A percentile compares a stretch with the other conserved stretches of the same genome.
phyloP scores from a whole-genome alignment of 2,888 invertebrate genomes.

The Pogonocherus hispidulus region DNA sequence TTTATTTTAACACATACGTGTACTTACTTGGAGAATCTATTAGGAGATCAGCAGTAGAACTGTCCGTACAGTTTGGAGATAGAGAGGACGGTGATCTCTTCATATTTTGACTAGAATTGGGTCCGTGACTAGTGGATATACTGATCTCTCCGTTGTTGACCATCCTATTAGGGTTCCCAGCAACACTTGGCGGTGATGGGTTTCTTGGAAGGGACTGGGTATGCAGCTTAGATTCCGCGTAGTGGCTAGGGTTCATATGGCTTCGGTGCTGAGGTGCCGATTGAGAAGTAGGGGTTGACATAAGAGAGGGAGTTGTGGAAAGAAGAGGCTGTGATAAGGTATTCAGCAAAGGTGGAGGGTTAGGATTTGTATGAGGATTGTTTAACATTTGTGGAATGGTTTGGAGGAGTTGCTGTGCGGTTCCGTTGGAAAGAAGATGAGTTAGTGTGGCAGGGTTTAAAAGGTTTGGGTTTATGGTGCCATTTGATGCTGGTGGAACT shows the following conservation, averaged over 20 bases:
- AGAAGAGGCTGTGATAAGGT: constrained; percentile 62
- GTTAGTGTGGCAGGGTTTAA: constrained; percentile 78
- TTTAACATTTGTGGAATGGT: constrained; percentile 78
- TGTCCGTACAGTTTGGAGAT: constrained; percentile 76
- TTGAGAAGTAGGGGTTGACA: constrained; percentile 46
- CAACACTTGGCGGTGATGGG: constrained; percentile 64
- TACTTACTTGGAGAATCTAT: constrained; percentile 90
- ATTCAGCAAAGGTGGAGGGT: constrained; percentile 58
- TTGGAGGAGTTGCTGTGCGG: constrained; percentile 79
- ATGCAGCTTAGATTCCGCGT: constrained; percentile 61
- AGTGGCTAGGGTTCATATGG: constrained; percentile 58
- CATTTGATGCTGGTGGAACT: constrained; percentile 76
- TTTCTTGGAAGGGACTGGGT: constrained; percentile 57
- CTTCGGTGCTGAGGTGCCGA: constrained; percentile 48
- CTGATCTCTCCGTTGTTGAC: constrained; percentile 87
- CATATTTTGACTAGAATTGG: constrained; percentile 70
- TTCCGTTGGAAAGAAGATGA: constrained; percentile 80
- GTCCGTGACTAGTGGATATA: constrained; percentile 83
- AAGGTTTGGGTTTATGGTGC: constrained; percentile 77
- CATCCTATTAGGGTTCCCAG: constrained; percentile 58
- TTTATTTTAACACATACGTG: too few relatives aligned
- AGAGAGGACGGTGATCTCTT: constrained; percentile 78
- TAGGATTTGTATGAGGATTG: constrained; percentile 55
- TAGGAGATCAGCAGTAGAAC: constrained; percentile 78
- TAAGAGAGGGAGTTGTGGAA: constrained; percentile 33